Conservation (phyloP, 2,113 vertebrate genomes). For the Anguilla japonica region DNA sequence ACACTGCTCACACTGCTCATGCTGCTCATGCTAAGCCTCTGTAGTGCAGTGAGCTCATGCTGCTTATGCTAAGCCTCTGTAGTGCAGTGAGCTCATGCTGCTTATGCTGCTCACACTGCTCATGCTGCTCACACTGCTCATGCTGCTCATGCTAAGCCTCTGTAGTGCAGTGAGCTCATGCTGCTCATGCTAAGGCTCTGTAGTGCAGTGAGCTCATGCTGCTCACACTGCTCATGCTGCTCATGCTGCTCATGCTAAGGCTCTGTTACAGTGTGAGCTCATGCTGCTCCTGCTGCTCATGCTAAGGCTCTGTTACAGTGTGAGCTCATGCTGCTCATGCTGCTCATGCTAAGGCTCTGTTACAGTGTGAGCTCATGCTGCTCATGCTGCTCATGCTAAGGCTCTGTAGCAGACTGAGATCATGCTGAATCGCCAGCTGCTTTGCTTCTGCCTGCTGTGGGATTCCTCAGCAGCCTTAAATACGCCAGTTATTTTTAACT, state of each 20-base stretch:
- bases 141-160: not conserved
- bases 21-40: not conserved
- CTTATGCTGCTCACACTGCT: not conserved
- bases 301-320: conserved; percentile 15
- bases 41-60: too few species aligned
- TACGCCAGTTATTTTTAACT: conserved; percentile 99
- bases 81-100: not conserved
- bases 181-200: not conserved
- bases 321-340: not conserved
- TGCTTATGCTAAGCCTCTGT: not conserved
- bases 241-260: not conserved
- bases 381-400: not conserved
- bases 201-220: conserved; percentile 4
- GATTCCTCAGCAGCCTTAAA: conserved; percentile 97
- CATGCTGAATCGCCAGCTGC: conserved; percentile 69
- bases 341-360: too few species aligned
- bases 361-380: too few species aligned
- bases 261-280: too few species aligned
- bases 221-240: not conserved
- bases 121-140: too few species aligned
- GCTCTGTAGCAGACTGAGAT: conserved; percentile 9
- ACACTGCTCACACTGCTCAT: not conserved
- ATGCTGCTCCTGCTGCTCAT: not conserved
- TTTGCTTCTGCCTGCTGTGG: conserved; percentile 84
- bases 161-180: conserved; percentile 15